Evolutionary conservation across 2,113 vertebrate genomes (phyloP), one percentile per base, ranked within the genome.

Genomic region (Crotalus helleri): DNA sequence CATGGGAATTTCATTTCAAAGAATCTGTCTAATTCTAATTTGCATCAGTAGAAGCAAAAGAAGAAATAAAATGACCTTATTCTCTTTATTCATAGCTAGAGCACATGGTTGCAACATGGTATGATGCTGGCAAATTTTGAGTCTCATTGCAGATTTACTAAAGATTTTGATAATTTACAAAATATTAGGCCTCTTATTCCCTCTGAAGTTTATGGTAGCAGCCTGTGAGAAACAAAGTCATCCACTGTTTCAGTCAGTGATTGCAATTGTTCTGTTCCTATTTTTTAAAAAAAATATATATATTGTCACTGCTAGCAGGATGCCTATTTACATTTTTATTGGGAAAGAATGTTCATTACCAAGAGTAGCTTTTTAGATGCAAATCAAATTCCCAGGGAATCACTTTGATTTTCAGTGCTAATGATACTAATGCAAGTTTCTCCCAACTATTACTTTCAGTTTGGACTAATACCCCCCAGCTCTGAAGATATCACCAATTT

Each of bases 401-500:
- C 94, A 92, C 93, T 94, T 96, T 95, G 91, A 86, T 92, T 96
- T 97, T 95, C 85, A 95, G 96, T 93, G 95, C 85, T 95, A 95
- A 96, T 96, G 90, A 94, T 94, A 96, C 91, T 89, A 86, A 92
- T 95, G 88, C 91, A 94, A 89, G 91, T 94, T 96, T 93, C 92
- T 95, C 95, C 92, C 93, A 58, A 96, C 93, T 90, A 95, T 94
- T 92, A 89, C 91, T 94, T 96, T 95, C 64, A 94, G 91, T 44
- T 88, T 89, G 95, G 94, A 95, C 94, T 96, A 96, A 94, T 89
- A 94, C 94, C 91, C 90, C 95, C 96, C 93, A 97, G 21, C 94
- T 90, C 94, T 95, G 93, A 92, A 96, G 95, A 96, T 97, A 96
- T 97, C 95, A 94, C 90, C 91, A 96, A 91, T 89, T 95, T 95